phyloP scores from a whole-genome alignment of 1,140 invertebrate genomes.

The Chymomyza costata region DNA sequence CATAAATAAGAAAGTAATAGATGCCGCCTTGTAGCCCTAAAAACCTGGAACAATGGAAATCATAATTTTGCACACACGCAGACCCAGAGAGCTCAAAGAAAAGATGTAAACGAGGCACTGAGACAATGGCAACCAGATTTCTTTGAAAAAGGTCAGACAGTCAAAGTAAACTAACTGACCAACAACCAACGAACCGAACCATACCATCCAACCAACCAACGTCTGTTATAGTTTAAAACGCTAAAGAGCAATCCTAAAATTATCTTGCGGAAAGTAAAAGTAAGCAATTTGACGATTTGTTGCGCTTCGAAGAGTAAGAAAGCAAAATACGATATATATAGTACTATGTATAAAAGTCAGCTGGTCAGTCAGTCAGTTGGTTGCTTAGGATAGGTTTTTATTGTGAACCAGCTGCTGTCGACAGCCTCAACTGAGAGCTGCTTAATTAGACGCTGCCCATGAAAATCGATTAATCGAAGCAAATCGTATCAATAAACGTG shows the following conservation, averaged over 20 bases:
- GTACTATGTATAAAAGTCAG: constrained; percentile 40
- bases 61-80: constrained; percentile 49
- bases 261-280: constrained; percentile 47
- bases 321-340: constrained; percentile 22
- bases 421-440: constrained; percentile 5
- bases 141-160: constrained; percentile 46
- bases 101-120: constrained; percentile 42
- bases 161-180: constrained; percentile 32
- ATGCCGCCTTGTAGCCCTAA: constrained; percentile 3
- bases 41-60: constrained; percentile 44
- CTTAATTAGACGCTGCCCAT: constrained; percentile 49
- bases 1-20: constrained; percentile 66
- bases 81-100: constrained; percentile 3
- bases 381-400: too few relatives aligned
- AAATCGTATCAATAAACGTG: too few relatives aligned
- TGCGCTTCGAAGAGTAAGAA: constrained; percentile 41
- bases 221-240: too few relatives aligned
- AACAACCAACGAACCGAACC: constrained; percentile 13
- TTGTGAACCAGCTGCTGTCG: constrained; percentile 18
- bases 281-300: constrained; percentile 61
- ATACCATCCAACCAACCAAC: neutral
- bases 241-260: constrained; percentile 4
- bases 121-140: constrained; percentile 15
- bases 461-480: constrained; percentile 53
- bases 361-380: constrained; percentile 42